Evolutionary conservation across 2,888 invertebrate genomes (phyloP).

Genomic region (Bugulina stolonifera): DNA sequence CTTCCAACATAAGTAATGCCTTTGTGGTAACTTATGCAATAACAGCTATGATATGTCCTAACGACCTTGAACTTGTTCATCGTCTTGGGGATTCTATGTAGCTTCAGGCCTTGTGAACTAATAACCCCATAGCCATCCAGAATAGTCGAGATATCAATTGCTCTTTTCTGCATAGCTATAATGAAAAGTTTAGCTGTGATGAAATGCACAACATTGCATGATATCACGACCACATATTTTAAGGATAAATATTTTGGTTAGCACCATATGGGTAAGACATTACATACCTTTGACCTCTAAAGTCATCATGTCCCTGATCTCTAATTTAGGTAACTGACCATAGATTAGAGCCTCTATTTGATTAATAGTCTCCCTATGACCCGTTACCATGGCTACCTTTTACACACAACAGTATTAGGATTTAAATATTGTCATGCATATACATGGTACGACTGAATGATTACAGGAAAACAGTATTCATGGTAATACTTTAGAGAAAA

Average conservation of each 20-base stretch:
- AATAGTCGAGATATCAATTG: background rate
- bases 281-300: background rate
- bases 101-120: background rate
- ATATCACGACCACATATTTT: no score
- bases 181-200: no score
- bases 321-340: background rate
- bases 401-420: no score
- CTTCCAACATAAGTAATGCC: background rate
- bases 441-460: no score
- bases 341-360: background rate
- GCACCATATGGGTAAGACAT: no score
- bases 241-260: no score
- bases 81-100: background rate
- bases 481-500: no score
- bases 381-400: background rate
- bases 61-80: background rate
- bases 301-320: background rate
- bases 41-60: background rate
- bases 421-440: no score
- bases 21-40: background rate
- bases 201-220: no score
- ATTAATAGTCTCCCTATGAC: background rate
- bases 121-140: background rate
- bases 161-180: background rate
- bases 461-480: no score